Conservation (phyloP, 2,888 invertebrate genomes). For the Nasonovia ribisnigri region DNA sequence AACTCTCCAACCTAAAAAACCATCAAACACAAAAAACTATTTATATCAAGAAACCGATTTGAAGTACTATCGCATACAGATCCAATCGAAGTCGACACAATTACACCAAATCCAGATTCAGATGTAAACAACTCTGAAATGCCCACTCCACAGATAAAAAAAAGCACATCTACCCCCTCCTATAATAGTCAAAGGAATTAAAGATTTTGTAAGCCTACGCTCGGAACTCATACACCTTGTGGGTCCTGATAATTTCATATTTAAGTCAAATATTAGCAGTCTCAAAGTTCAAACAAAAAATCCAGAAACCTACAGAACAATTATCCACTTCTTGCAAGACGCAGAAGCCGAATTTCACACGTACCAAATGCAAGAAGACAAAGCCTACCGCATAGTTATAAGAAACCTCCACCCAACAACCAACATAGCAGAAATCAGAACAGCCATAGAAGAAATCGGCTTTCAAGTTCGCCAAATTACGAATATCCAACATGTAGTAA, state of each 20-base stretch:
- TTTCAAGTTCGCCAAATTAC: too few relatives aligned
- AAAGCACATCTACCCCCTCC: background rate
- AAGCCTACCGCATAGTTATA: constrained; percentile 36
- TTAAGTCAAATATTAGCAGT: constrained; percentile 5
- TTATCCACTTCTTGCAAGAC: background rate
- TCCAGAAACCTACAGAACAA: constrained; percentile 28
- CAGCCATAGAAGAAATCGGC: too few relatives aligned
- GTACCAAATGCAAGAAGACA: constrained; percentile 15
- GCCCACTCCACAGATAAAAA: background rate
- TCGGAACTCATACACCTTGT: too few relatives aligned
- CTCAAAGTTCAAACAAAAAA: constrained; percentile 24
- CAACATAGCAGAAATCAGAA: too few relatives aligned
- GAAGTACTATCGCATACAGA: too few relatives aligned
- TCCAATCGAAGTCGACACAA: background rate
- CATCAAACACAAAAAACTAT: constrained; percentile 1
- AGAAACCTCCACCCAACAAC: constrained; percentile 13
- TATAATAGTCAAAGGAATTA: background rate
- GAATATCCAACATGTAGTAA: too few relatives aligned
- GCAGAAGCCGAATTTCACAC: background rate
- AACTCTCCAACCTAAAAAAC: background rate
- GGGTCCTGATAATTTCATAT: too few relatives aligned
- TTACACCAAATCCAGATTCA: background rate
- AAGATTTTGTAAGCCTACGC: too few relatives aligned
- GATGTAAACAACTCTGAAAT: background rate
- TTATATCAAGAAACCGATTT: constrained; percentile 16